Base-by-base conservation (phyloP, 2,888 invertebrate genomes). In the Sclerodermus sp. region DNA sequence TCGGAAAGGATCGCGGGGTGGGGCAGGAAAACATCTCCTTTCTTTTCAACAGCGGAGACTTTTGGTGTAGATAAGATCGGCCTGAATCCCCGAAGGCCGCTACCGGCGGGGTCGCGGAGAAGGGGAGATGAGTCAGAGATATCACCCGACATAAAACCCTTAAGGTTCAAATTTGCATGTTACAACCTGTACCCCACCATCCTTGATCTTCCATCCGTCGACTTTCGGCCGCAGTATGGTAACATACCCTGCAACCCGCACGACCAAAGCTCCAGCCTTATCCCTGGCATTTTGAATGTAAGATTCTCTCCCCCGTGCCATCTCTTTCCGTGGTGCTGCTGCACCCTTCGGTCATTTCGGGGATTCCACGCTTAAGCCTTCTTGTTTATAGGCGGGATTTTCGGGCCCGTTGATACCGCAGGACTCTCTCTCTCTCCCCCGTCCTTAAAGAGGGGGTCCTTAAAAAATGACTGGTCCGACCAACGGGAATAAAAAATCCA, bases 101-200 rank as follows among this genome's bases (percentile, higher is more conserved):
- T 58, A 60, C 54, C 58, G 49, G 23, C 32, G 55, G 53, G 53
- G 48, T 48, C 56, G 59, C 59, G 53, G 55, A 57, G 66, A 61
- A 66, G 66, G 66, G 66, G 63, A 70, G 69, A 73, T 73, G 74
- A 74, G 75, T 71, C 75, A 61, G 66, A 71, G 76, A 76, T 76
- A 76, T 75, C 74, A 70, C 67, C 60, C 67, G 73, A 76, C 76
- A 76, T 76, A 76, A 76, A 76, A 76, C 71, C 76, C 71, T 74
- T 74, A 73, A 75, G 76, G 74, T 75, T 74, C 70, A 74, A 76
- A 76, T 76, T 76, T 76, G 76, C 76, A 76, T 76, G 74, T 74
- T 76, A 76, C 76, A 73, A 74, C 73, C 66, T 65, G 57, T 60
- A 68, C 60, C 60, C 67, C 38, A 49, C 44, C 62, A 57, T 55